Percentiles rank a stretch among this genome's conserved stretches.
These are phyloP conservation scores for Tricholaema leucomelas DNA, from an alignment of 2,113 vertebrate species.

Conservation along the genomic window DNA sequence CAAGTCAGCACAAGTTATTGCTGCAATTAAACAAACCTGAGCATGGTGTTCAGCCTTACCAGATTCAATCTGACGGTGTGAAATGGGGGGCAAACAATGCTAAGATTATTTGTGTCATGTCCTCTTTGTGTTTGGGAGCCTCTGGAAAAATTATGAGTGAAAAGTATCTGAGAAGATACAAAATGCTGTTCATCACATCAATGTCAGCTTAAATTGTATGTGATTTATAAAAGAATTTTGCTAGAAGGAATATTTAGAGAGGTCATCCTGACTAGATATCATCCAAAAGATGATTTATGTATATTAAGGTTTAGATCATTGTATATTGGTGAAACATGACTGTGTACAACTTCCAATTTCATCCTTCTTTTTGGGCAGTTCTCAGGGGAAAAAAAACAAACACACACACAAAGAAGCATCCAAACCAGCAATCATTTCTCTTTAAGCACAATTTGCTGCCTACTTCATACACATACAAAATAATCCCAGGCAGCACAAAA, in stretches of 20 bases:
- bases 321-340: not conserved
- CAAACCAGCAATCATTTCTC: not conserved
- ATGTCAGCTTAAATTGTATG: not conserved
- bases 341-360: not conserved
- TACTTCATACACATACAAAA: slow-evolving; percentile 34
- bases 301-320: not conserved
- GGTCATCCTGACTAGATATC: not conserved
- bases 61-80: not conserved
- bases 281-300: not conserved
- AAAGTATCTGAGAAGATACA: not conserved
- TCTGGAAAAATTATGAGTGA: not conserved
- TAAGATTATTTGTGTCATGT: not conserved
- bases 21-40: not conserved
- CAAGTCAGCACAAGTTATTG: not conserved
- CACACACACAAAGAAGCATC: not conserved
- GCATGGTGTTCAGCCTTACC: not conserved
- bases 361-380: not conserved
- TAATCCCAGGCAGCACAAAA: slow-evolving; percentile 33
- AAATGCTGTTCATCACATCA: not conserved
- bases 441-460: slow-evolving; percentile 47
- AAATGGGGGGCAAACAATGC: not conserved
- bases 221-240: not conserved
- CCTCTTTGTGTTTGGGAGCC: not conserved
- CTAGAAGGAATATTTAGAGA: slow-evolving; percentile 9
- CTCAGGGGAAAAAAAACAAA: not conserved